These are phyloP conservation scores for Oscheius sp. DNA, from an alignment of 2,888 invertebrate genomes.

Conservation along the genomic window DNA sequence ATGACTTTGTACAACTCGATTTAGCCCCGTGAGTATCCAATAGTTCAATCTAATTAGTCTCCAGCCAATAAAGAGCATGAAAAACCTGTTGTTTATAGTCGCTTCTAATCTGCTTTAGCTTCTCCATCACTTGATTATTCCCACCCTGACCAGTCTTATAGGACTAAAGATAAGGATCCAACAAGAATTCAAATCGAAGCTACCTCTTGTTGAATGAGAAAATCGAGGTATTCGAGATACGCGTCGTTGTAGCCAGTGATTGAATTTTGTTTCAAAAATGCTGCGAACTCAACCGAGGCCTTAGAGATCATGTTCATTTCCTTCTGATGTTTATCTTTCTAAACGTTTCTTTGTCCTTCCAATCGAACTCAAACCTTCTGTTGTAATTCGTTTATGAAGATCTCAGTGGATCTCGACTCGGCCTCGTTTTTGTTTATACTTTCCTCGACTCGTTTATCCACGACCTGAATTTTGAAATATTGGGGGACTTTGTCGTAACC, in stretches of 20 bases:
- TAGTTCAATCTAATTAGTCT: no score
- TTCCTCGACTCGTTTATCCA: neutral
- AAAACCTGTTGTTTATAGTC: neutral
- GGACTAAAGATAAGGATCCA: no score
- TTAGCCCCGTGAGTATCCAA: no score
- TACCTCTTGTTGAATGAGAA: constrained; percentile 32
- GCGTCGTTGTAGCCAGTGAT: constrained; percentile 24
- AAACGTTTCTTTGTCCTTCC: neutral
- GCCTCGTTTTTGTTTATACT: neutral
- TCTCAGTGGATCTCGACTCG: neutral
- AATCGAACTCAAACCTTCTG: neutral
- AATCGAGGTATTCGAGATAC: constrained; percentile 34
- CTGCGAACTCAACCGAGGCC: neutral
- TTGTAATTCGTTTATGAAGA: neutral
- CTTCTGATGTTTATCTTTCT: neutral
- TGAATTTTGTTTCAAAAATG: neutral
- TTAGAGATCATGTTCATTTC: neutral
- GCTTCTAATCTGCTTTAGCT: neutral
- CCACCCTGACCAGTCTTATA: neutral
- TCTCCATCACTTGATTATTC: neutral
- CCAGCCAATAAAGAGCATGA: neutral
- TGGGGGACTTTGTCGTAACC: neutral
- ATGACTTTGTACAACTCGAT: no score
- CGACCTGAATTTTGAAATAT: neutral
- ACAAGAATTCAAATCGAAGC: neutral